A percentile compares a stretch with the other conserved stretches of the same genome.
Conservation (phyloP, 2,888 invertebrate genomes). For the Gordius sp. region DNA sequence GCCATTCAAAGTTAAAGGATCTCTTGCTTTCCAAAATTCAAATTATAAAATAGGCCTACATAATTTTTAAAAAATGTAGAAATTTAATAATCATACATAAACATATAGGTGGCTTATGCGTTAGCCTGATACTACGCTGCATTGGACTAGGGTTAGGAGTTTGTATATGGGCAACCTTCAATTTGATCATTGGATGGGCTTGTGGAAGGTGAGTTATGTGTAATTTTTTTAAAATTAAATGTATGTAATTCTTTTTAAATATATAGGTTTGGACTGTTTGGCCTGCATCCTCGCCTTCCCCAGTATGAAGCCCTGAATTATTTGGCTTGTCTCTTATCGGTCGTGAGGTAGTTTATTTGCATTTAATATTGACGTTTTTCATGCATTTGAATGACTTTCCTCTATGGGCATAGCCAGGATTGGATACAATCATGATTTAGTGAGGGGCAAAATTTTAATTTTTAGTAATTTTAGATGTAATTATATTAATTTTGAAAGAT, state of each 20-base stretch:
- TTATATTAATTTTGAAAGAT: no score
- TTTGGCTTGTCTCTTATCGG: constrained; percentile 25
- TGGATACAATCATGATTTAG: no score
- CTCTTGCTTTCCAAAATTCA: no score
- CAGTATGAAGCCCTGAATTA: constrained; percentile 25
- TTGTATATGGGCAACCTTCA: constrained; percentile 31
- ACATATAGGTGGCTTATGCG: not conserved
- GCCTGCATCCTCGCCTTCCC: constrained; percentile 24
- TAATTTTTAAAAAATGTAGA: no score
- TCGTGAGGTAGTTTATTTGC: constrained; percentile 24
- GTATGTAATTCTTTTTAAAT: not conserved
- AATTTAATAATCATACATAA: no score
- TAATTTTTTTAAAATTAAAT: constrained; percentile 16
- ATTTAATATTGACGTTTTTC: no score
- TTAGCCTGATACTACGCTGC: constrained; percentile 26
- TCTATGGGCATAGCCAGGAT: no score
- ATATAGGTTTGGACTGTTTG: constrained; percentile 28
- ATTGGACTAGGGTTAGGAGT: constrained; percentile 31
- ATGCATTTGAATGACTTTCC: no score
- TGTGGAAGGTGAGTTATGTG: constrained; percentile 26
- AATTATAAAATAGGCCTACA: no score
- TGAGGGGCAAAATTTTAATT: no score
- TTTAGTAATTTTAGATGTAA: no score
- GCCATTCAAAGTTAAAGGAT: no score
- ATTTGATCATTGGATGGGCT: constrained; percentile 31